phyloP scores from a whole-genome alignment of 1,140 invertebrate species.

The Drosophila subpulchrella region DNA sequence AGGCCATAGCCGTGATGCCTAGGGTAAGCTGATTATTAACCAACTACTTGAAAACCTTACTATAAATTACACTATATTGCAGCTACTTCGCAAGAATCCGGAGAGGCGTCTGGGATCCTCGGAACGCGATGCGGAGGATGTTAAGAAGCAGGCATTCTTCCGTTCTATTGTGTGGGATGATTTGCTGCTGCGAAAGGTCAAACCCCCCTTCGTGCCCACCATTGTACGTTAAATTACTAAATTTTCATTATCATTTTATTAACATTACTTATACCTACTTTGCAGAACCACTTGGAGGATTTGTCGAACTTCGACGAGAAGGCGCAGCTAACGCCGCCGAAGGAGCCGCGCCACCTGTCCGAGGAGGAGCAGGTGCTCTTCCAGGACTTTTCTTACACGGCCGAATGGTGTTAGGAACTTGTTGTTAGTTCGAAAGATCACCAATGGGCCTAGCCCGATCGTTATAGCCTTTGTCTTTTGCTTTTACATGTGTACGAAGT shows the following conservation, averaged over 20 bases:
- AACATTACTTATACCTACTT: not conserved
- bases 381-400: slow-evolving; percentile 98
- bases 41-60: not conserved
- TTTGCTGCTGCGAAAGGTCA: slow-evolving; percentile 95
- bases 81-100: slow-evolving; percentile 98
- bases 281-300: slow-evolving; percentile 94
- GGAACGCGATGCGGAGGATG: slow-evolving; percentile 99
- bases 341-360: slow-evolving; percentile 95
- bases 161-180: slow-evolving; percentile 98
- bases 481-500: slow-evolving; percentile 47
- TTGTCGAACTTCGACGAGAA: slow-evolving; percentile 99
- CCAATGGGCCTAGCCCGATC: slow-evolving; percentile 49
- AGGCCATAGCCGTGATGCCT: slow-evolving; percentile 99
- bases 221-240: slow-evolving; percentile 89
- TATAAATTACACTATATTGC: slow-evolving; percentile 30
- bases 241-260: accelerated
- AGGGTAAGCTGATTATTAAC: slow-evolving; percentile 88
- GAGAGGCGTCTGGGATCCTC: slow-evolving; percentile 98
- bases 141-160: slow-evolving; percentile 99
- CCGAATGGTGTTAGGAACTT: slow-evolving; percentile 94
- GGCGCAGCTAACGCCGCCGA: slow-evolving; percentile 97
- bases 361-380: slow-evolving; percentile 96
- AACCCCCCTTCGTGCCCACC: slow-evolving; percentile 98
- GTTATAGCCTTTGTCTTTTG: slow-evolving; percentile 21
- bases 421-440: slow-evolving; percentile 16